Evolutionary conservation across 2,797 vertebrate genomes (phyloP), one percentile per base, ranked within the genome.

Genomic region (Rachycentron canadum): DNA sequence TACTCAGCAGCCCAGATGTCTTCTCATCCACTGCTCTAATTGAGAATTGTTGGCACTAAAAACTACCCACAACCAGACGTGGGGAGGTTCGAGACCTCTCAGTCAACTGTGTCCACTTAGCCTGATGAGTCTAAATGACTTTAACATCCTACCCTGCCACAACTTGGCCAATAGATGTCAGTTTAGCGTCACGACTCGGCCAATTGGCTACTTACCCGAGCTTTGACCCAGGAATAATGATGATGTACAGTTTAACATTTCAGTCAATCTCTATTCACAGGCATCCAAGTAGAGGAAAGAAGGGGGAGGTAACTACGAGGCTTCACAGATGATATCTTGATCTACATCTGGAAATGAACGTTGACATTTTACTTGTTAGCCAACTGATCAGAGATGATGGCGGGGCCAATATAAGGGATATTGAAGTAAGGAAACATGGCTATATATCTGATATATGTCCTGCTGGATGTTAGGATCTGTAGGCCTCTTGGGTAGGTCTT

Each of bases 71-170:
- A 92, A 83, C 78, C 92, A 93, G 91, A 91, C 90, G 61, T 78
- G 76, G 74, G 86, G 90, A 91, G 88, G 89, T 91, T 91, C 62
- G 72, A 90, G 91, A 91, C 93, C 90, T 93, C 79, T 91, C 86
- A 91, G 87, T 92, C 91, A 93, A 94, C 91, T 81, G 86, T 89
- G 91, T 90, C 92, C 92, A 93, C 91, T 93, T 93, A 93, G 89
- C 84, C 82, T 94, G 93, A 94, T 93, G 93, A 94, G 91, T 84
- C 89, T 89, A 89, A 93, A 94, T 89, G 89, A 93, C 91, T 94
- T 92, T 91, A 93, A 91, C 93, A 93, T 93, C 79, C 87, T 58
- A 84, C 84, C 78, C 81, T 81, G 88, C 92, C 73, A 84, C 79
- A 83, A 36, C 73, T 86, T 76, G 85, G 92, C 92, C 91, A 93